Evolutionary conservation across 2,888 invertebrate genomes (phyloP).

Genomic region (Diaperis boleti): DNA sequence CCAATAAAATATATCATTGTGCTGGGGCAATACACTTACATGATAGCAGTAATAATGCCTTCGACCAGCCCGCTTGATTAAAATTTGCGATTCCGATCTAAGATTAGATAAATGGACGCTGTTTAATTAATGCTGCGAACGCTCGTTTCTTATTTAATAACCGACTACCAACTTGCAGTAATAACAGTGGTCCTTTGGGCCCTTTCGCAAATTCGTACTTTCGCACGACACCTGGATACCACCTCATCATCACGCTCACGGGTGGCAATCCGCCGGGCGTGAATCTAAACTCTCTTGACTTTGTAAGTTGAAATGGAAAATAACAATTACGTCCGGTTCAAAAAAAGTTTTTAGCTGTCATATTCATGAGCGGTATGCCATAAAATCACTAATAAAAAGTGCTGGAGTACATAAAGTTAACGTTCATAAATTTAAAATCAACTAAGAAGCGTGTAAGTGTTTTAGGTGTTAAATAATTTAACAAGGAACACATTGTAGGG

Average conservation of each 20-base stretch:
- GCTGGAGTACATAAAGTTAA: too few relatives aligned
- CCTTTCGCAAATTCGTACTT: neutral
- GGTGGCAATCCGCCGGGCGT: constrained; percentile 12
- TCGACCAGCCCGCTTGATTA: constrained; percentile 45
- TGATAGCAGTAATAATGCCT: constrained; percentile 45
- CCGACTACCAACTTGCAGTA: constrained; percentile 26
- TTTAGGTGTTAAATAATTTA: too few relatives aligned
- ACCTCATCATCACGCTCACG: too few relatives aligned
- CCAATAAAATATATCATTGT: constrained; percentile 45
- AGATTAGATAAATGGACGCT: constrained; percentile 47
- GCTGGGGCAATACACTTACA: constrained; percentile 26
- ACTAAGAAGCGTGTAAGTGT: too few relatives aligned
- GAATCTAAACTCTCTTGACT: constrained; percentile 9
- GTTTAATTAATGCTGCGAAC: constrained; percentile 43
- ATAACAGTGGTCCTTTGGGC: constrained; percentile 19
- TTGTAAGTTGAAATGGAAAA: too few relatives aligned
- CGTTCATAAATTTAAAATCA: too few relatives aligned
- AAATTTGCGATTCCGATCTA: constrained; percentile 48
- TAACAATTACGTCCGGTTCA: too few relatives aligned
- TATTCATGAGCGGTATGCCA: too few relatives aligned
- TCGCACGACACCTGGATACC: constrained; percentile 6
- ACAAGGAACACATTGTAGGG: too few relatives aligned
- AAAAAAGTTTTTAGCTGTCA: too few relatives aligned
- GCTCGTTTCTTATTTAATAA: constrained; percentile 38
- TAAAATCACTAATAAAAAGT: too few relatives aligned